Evolutionary conservation across 2,113 vertebrate species (phyloP), one percentile per base, ranked within the genome.

Genomic region (Erpornis zantholeuca): DNA sequence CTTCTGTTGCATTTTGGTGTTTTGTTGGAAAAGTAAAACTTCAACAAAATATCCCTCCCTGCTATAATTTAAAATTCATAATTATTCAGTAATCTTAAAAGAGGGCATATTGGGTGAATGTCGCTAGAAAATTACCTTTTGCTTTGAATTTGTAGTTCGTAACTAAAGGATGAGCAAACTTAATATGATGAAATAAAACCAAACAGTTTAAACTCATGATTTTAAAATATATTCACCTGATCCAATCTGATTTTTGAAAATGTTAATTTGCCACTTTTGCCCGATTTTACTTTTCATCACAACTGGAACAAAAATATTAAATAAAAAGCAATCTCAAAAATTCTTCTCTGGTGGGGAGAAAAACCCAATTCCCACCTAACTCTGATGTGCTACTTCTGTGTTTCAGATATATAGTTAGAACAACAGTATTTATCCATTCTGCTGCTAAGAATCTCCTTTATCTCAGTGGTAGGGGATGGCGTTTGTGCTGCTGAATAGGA

Each of bases 1-100:
- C 4, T 73, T 27, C 24, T 1, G 3, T 49, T 17, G 27, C 0
- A 60, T 64, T 69, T 76, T 11, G 3, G 4, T 15, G 4, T 31
- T 76, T 57, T 69, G 4, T n/a, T 61, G 12, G 10, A 13, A 14
- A 15, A 49, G n/a, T 20, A 69, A 70, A 36, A 3, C 0, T 1
- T 4, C 3, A 59, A 42, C 5, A 82, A 78, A 71, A 73, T 38
- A 54, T 0, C 3, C 1, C 3, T 38, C 23, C 12, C 5, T 40
- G 42, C 10, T 27, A 17, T 33, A 86, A 64, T 85, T 84, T 79
- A 16, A 72, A 68, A 90, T 79, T 68, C 75, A 71, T 25, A 25
- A 56, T 36, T 6, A 84, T n/a, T 85, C 31, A 79, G 23, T 75
- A 56, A 78, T 87, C 79, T 78, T 21, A 64, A 68, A 50, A 36